phyloP scores from a whole-genome alignment of 1,140 invertebrate genomes.

The Nephila pilipes region DNA sequence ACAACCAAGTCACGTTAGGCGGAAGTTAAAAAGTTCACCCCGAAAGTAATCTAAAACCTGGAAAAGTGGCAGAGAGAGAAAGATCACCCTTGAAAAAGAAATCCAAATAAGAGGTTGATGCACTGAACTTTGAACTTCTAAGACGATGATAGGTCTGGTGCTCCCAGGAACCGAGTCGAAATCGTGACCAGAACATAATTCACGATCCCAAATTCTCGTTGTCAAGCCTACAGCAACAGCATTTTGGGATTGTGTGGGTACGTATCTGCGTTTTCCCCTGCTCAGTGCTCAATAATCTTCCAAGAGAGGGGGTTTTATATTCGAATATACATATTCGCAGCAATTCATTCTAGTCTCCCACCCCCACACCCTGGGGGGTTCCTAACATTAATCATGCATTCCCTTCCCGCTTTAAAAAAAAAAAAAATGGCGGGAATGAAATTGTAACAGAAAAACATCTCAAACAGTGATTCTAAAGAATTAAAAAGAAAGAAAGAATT shows the following conservation, averaged over 20 bases:
- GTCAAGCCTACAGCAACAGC: not conserved
- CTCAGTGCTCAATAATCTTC: not conserved
- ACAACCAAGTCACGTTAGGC: not conserved
- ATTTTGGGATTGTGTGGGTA: not conserved
- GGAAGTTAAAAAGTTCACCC: not conserved
- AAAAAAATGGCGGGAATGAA: not conserved
- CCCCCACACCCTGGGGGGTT: slow-evolving; percentile 10
- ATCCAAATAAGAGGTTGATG: slow-evolving; percentile 24
- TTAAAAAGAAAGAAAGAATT: not conserved
- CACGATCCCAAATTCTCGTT: slow-evolving; percentile 7
- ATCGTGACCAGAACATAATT: slow-evolving; percentile 24
- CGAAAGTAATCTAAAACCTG: not conserved
- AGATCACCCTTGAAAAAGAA: not conserved
- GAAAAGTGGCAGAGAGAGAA: not conserved
- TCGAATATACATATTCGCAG: not conserved
- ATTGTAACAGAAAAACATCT: not conserved
- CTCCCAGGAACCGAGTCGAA: slow-evolving; percentile 1
- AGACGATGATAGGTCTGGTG: slow-evolving; percentile 10
- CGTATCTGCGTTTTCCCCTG: not conserved
- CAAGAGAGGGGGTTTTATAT: not conserved
- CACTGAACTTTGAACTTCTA: not conserved
- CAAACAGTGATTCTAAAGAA: not conserved
- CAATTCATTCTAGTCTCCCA: slow-evolving; percentile 1
- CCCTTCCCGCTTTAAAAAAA: slow-evolving; percentile 10
- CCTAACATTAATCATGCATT: slow-evolving; percentile 58